phyloP scores from a whole-genome alignment of 2,797 vertebrate species.

The Antrozous pallidus region DNA sequence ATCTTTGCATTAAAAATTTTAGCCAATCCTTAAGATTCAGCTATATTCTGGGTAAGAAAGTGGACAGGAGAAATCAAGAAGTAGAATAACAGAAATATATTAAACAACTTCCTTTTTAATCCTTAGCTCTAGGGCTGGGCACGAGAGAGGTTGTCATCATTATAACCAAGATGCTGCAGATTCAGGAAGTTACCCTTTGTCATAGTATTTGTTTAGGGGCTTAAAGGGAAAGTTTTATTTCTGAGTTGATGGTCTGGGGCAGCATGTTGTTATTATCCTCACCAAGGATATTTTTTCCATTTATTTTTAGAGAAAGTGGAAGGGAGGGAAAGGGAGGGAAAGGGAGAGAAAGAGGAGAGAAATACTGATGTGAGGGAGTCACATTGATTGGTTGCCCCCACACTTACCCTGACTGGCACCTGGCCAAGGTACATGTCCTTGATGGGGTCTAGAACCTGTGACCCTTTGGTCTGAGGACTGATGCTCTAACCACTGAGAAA shows the following conservation, averaged over 20 bases:
- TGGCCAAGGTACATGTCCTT: neutral
- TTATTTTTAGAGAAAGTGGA: neutral
- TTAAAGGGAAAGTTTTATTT: neutral
- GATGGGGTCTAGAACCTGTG: neutral
- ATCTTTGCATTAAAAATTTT: neutral
- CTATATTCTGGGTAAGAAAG: slow-evolving; percentile 15
- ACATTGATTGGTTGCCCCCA: neutral
- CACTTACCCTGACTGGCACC: too few relatives aligned
- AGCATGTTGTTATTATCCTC: neutral
- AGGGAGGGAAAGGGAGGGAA: neutral
- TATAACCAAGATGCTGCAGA: neutral
- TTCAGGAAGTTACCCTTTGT: neutral
- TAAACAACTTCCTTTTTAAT: neutral
- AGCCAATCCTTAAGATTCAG: neutral
- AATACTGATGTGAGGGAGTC: neutral
- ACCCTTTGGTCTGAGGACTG: neutral
- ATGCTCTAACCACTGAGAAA: neutral
- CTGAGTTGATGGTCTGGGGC: neutral
- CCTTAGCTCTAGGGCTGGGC: neutral
- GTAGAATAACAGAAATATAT: neutral
- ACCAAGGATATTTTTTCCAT: neutral
- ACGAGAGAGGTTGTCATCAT: neutral
- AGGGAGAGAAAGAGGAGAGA: neutral
- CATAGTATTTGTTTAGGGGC: neutral
- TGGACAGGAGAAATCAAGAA: slow-evolving; percentile 8